These are phyloP conservation scores for Symphodus melops DNA, from an alignment of 2,113 vertebrate genomes.

Conservation along the genomic window DNA sequence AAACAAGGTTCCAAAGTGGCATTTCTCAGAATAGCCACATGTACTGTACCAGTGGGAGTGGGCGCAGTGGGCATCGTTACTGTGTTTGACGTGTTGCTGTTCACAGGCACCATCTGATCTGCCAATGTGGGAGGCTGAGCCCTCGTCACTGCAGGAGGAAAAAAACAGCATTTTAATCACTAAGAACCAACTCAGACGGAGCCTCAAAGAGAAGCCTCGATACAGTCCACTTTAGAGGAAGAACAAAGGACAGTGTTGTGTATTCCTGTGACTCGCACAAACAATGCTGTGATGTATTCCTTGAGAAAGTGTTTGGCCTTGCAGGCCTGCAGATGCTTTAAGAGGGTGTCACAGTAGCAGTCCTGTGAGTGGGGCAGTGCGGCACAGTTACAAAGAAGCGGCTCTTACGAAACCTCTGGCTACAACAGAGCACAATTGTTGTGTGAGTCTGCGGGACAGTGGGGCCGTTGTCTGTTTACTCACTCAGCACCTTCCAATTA, in stretches of 20 bases:
- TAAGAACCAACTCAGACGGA: slow-evolving; percentile 20
- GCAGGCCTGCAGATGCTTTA: slow-evolving; percentile 52
- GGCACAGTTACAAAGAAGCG: slow-evolving; percentile 44
- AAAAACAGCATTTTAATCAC: slow-evolving; percentile 33
- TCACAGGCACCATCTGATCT: slow-evolving; percentile 1
- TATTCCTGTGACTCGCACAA: slow-evolving; percentile 24
- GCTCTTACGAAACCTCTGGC: slow-evolving; percentile 53
- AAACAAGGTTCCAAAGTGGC: slow-evolving; percentile 7
- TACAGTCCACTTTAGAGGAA: slow-evolving; percentile 34
- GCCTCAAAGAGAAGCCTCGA: neutral
- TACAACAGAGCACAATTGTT: slow-evolving; percentile 72
- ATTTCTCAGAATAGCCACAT: slow-evolving; percentile 10
- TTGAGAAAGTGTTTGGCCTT: slow-evolving; percentile 54
- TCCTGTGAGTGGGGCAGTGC: slow-evolving; percentile 60
- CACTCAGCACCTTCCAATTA: slow-evolving; percentile 73
- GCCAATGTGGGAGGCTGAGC: slow-evolving; percentile 1
- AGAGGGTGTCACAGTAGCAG: slow-evolving; percentile 57
- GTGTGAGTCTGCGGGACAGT: slow-evolving; percentile 51
- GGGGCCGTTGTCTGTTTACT: slow-evolving; percentile 60
- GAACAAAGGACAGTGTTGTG: slow-evolving; percentile 59
- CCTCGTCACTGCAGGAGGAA: slow-evolving; percentile 44
- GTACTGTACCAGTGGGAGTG: slow-evolving; percentile 40
- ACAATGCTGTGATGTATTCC: slow-evolving; percentile 62
- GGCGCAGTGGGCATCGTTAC: neutral
- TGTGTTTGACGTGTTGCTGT: neutral